Evolutionary conservation across 1,140 invertebrate genomes (phyloP).

Genomic region (Brachionus calyciflorus): DNA sequence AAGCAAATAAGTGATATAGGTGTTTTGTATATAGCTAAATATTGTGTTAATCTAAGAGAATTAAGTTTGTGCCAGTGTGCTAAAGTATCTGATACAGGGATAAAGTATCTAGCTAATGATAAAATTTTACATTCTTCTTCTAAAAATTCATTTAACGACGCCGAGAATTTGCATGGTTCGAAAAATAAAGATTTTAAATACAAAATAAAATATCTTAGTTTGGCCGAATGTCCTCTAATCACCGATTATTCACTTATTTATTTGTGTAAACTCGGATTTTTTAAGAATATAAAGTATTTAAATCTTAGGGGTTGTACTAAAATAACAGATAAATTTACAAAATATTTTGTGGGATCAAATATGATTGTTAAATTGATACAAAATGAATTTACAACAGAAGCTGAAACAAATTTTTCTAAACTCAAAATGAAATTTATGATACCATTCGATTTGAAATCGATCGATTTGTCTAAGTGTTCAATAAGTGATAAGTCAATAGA

Average conservation of each 20-base stretch:
- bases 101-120: conserved; percentile 24
- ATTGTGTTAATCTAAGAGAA: conserved; percentile 22
- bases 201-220: conserved; percentile 7
- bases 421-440: background rate
- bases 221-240: conserved; percentile 6
- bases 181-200: background rate
- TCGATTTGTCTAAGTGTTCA: conserved; percentile 30
- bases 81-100: conserved; percentile 3
- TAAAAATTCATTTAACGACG: background rate
- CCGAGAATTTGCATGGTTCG: background rate
- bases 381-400: background rate
- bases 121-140: background rate
- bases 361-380: background rate
- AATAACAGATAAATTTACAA: background rate
- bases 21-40: conserved; percentile 27
- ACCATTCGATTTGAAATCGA: background rate
- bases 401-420: background rate
- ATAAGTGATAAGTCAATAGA: conserved; percentile 26
- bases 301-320: conserved; percentile 25
- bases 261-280: conserved; percentile 22
- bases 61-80: conserved; percentile 16
- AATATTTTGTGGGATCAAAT: background rate
- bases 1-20: conserved; percentile 13
- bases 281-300: conserved; percentile 2
- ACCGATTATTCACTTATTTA: conserved; percentile 12